Base-by-base conservation (phyloP, 2,113 vertebrate genomes). In the Zosterops lateralis region DNA sequence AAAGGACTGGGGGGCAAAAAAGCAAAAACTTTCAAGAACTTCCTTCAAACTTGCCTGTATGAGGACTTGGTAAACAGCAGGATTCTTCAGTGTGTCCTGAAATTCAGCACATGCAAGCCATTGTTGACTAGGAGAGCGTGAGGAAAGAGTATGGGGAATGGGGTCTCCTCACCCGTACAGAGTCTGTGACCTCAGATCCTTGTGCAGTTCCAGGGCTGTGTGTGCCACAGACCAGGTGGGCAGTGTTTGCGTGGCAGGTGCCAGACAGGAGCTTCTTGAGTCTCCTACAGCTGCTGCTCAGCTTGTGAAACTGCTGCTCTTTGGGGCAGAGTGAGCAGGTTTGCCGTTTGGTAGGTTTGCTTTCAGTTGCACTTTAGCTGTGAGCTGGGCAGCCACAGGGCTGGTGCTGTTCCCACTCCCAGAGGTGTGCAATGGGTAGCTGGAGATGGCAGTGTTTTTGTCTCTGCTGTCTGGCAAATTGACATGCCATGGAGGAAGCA, bases 21-120 rank as follows among this genome's bases (percentile, higher is more conserved):
- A 87, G 78, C 60, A 84, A 92, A 95, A 95, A 85, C 60, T 93
- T 93, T 44, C 16, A 84, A 91, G 64, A 87, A 88, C 56, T 40
- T 95, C n/a, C 66, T 84, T 76, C 62, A 94, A 93, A 90, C 77
- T 72, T 89, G 54, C 47, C 15, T 70, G 2, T 26, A 17, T 50
- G 58, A 92, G 48, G 42, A 50, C 8, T 50, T 25, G 6, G 57
- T 75, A 75, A 89, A n/a, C 54, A 32, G 45, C 84, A 93, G 58
- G 47, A 68, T 89, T 89, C 80, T 86, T 89, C 60, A n/a, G 17
- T 6, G 13, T 57, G 32, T 50, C 57, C 40, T 62, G 67, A 89
- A 82, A 70, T 50, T 82, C 50, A 72, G 57, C n/a, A 48, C 4
- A 6, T 10, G 50, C 29, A 51, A 84, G 36, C 9, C 48, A 3